Evolutionary conservation across 2,888 invertebrate species (phyloP).

Genomic region (Chloroclystis v-ata): DNA sequence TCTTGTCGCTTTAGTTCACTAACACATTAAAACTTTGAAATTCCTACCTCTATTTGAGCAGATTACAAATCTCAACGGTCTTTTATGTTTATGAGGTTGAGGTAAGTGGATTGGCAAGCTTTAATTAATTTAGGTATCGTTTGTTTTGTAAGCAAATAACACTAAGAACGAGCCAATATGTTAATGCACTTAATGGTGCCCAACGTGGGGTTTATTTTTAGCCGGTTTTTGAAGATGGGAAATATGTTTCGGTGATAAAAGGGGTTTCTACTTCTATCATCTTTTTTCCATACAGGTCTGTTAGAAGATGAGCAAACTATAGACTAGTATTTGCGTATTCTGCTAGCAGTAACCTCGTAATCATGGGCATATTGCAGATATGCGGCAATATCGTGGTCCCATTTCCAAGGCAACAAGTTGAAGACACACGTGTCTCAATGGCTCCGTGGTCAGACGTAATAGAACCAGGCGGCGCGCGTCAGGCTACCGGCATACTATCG

Average conservation of each 20-base stretch:
- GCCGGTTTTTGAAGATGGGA: too few relatives aligned
- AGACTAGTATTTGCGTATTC: slow-evolving; percentile 24
- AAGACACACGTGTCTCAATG: slow-evolving; percentile 70
- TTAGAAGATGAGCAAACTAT: too few relatives aligned
- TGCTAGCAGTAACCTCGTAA: slow-evolving; percentile 32
- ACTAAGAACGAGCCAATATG: not conserved
- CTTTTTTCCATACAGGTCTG: too few relatives aligned
- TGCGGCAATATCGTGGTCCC: slow-evolving; percentile 10
- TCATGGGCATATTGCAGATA: slow-evolving; percentile 19
- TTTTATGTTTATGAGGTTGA: not conserved
- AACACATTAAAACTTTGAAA: slow-evolving; percentile 31
- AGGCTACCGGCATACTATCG: slow-evolving; percentile 61
- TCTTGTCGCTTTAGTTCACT: slow-evolving; percentile 25
- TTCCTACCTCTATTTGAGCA: slow-evolving; percentile 18
- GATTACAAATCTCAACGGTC: not conserved
- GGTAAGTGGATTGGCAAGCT: not conserved
- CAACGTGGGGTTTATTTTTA: slow-evolving; percentile 41
- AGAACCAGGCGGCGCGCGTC: slow-evolving; percentile 63
- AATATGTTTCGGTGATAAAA: too few relatives aligned
- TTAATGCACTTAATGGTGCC: slow-evolving; percentile 42
- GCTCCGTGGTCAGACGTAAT: slow-evolving; percentile 63
- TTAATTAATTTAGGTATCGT: not conserved
- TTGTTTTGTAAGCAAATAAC: too few relatives aligned
- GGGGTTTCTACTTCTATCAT: too few relatives aligned
- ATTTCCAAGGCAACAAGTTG: slow-evolving; percentile 69